These are phyloP conservation scores for Hypotaenidia okinawae DNA, from an alignment of 2,797 vertebrate genomes.

Conservation along the genomic window DNA sequence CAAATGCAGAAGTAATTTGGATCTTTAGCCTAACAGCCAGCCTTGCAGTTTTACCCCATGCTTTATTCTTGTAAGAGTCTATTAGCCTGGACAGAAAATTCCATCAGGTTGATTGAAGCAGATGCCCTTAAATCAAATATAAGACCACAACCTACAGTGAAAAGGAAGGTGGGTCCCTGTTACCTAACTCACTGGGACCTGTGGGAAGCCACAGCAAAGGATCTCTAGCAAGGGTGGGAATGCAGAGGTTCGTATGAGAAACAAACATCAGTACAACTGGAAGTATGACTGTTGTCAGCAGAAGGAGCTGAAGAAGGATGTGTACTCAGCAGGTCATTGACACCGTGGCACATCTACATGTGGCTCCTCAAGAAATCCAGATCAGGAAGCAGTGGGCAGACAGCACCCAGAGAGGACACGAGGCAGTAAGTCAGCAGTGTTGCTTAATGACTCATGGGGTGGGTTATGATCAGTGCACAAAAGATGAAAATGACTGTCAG, in stretches of 20 bases:
- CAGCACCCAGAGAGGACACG: no score
- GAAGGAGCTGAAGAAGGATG: neutral
- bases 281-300: neutral
- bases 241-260: neutral
- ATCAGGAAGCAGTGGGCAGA: neutral
- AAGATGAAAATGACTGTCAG: neutral
- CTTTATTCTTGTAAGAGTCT: neutral
- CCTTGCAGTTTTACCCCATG: neutral
- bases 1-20: neutral
- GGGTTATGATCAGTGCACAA: accelerated
- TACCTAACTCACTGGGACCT: neutral
- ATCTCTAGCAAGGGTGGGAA: neutral
- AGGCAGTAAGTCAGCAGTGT: neutral
- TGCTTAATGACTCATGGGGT: neutral
- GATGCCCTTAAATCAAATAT: neutral
- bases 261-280: neutral
- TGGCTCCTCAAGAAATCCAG: neutral
- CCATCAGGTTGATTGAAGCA: accelerated
- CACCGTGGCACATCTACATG: accelerated
- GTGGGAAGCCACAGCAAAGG: neutral
- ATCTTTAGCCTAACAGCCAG: neutral
- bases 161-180: neutral
- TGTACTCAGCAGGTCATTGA: neutral
- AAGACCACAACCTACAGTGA: neutral
- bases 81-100: neutral